Conservation (phyloP, 2,113 vertebrate species). For the Macquaria ambigua region DNA sequence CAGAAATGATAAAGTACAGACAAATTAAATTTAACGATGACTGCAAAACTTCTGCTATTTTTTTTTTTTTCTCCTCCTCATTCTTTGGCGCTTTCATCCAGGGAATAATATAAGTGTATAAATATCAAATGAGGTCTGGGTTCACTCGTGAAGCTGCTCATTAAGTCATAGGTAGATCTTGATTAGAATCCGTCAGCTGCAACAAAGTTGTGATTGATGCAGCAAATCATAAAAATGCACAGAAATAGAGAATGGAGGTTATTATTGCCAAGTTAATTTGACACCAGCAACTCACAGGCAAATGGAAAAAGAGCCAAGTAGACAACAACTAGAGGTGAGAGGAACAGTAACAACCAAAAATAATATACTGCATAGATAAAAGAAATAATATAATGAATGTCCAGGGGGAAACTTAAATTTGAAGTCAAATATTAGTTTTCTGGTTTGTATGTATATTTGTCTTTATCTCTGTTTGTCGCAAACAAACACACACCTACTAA, state of each 20-base stretch:
- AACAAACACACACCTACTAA: neutral
- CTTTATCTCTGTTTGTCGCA: neutral
- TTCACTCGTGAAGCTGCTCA: constrained; percentile 54
- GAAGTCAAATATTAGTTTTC: constrained; percentile 34
- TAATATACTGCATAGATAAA: constrained; percentile 18
- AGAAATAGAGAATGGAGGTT: constrained; percentile 19
- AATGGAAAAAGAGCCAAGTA: constrained; percentile 13
- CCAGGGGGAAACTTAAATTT: neutral
- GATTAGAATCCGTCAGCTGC: constrained; percentile 47
- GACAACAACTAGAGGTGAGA: constrained; percentile 20
- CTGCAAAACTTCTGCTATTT: constrained; percentile 17
- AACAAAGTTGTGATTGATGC: constrained; percentile 51
- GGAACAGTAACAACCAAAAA: constrained; percentile 21
- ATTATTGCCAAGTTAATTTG: constrained; percentile 25
- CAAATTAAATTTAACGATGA: constrained; percentile 54
- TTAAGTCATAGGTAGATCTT: constrained; percentile 62
- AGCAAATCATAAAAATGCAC: constrained; percentile 17
- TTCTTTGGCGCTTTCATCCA: constrained; percentile 34
- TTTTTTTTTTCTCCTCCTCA: neutral
- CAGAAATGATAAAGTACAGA: constrained; percentile 26
- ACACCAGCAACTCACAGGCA: neutral
- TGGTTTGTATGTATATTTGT: neutral
- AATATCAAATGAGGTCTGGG: constrained; percentile 54
- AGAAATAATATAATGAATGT: constrained; percentile 23
- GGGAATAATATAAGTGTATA: constrained; percentile 38